Conservation (phyloP, 2,888 invertebrate species). For the Phortica okadai region DNA sequence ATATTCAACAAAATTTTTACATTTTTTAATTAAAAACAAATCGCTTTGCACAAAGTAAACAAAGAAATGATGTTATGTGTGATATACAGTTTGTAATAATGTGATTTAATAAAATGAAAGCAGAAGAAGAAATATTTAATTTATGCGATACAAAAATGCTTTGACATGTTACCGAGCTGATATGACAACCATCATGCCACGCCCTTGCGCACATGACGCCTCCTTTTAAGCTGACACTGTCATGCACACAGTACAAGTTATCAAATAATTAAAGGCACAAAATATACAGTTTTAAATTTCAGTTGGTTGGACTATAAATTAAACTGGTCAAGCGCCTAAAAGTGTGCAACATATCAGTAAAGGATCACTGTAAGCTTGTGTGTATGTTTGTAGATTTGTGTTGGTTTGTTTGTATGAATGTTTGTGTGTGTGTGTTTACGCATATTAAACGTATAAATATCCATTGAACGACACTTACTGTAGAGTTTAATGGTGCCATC, state of each 20-base stretch:
- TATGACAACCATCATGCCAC: conserved; percentile 20
- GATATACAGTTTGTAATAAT: neutral
- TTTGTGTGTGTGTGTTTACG: conserved; percentile 31
- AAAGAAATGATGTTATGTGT: neutral
- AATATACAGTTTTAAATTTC: conserved; percentile 56
- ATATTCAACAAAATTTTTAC: neutral
- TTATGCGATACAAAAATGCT: conserved; percentile 28
- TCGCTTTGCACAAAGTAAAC: neutral
- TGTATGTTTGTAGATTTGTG: neutral
- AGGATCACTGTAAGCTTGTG: neutral
- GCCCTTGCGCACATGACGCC: neutral
- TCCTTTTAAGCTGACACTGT: neutral
- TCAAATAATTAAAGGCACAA: conserved; percentile 64
- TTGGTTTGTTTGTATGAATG: conserved; percentile 9
- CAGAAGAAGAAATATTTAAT: conserved; percentile 8
- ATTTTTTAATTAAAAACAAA: conserved; percentile 11
- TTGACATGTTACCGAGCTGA: conserved; percentile 24
- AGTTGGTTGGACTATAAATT: conserved; percentile 15
- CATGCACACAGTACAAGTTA: neutral
- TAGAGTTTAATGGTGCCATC: conserved; percentile 92
- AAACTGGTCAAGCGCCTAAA: neutral
- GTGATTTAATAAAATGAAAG: conserved; percentile 1
- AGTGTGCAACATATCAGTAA: neutral
- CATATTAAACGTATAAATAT: conserved; percentile 62
- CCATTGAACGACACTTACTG: conserved; percentile 81